Base-by-base conservation (phyloP, 2,113 vertebrate genomes). In the Hepsetus odoe region DNA sequence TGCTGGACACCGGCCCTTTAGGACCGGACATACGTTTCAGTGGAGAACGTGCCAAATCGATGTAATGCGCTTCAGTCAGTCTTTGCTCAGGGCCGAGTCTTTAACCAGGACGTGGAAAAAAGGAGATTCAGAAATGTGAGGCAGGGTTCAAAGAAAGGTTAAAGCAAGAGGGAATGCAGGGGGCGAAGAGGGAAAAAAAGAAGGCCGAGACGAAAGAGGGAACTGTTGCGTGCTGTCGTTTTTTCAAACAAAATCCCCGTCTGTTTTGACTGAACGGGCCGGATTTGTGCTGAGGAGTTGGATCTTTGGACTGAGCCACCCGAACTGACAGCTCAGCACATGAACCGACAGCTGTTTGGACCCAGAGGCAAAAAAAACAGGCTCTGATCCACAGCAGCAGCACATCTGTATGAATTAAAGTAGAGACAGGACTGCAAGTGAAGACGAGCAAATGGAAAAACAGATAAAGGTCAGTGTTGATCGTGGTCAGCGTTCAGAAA, bases 21-120 rank as follows among this genome's bases (percentile, higher is more conserved):
- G n/a, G n/a, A n/a, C n/a, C n/a, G n/a, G n/a, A n/a, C n/a, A n/a
- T n/a, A n/a, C n/a, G n/a, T n/a, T n/a, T n/a, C n/a, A n/a, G n/a
- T n/a, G n/a, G 46, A 42, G 3, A 49, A 3, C 1, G 16, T 49
- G 20, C 46, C 5, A 20, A 18, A 49, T 49, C 46, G 20, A 14
- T 20, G 16, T 20, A 82, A 82, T 90, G 88, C 90, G 89, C 89
- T 88, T 87, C 72, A 89, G 89, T 91, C 88, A 89, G 85, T 90
- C 83, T 72, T 75, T 74, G 84, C 79, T 77, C 77, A 82, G n/a
- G n/a, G n/a, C n/a, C n/a, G n/a, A n/a, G 58, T 28, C 85, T 84
- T 74, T 81, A 83, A 84, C 62, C 81, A 74, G 81, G 74, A 76
- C 18, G 85, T 49, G 20, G 49, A 74, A 46, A 38, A 53, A 44